These are phyloP conservation scores for Philotrypesis tridentata DNA, from an alignment of 1,140 invertebrate genomes.

Conservation along the genomic window DNA sequence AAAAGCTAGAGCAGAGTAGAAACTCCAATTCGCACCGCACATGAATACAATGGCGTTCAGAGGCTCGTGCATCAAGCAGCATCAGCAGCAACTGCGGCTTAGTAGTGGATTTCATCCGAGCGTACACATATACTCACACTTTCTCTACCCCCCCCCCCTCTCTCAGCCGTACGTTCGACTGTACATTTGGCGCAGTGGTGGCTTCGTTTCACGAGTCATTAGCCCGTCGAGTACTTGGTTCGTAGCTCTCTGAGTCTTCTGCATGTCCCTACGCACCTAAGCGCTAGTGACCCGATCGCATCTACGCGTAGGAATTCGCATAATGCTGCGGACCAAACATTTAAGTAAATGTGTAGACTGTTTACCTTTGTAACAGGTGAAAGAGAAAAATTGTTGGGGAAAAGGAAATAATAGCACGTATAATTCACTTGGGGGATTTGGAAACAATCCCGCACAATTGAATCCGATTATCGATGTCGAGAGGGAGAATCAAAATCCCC, in stretches of 20 bases:
- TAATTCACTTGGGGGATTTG: neutral
- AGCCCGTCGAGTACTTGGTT: constrained; percentile 56
- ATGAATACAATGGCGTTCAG: neutral
- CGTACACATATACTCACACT: neutral
- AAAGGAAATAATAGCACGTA: neutral
- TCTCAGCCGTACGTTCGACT: neutral
- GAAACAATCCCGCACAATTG: neutral
- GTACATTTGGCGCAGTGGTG: constrained; percentile 10
- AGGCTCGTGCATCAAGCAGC: neutral
- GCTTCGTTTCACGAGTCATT: constrained; percentile 67
- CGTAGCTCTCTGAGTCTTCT: constrained; percentile 39
- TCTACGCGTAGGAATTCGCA: constrained; percentile 55
- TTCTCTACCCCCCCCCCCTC: neutral
- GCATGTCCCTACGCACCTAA: neutral
- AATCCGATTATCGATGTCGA: neutral
- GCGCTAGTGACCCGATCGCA: constrained; percentile 36
- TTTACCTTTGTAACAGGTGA: constrained; percentile 43
- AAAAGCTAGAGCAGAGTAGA: neutral
- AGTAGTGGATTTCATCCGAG: neutral
- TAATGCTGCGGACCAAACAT: constrained; percentile 60
- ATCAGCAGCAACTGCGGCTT: neutral
- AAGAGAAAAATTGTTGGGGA: neutral
- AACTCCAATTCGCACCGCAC: neutral
- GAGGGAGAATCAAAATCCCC: neutral
- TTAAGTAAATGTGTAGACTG: constrained; percentile 64